Evolutionary conservation across 1,140 invertebrate genomes (phyloP).

Genomic region (Bactericera cockerelli): DNA sequence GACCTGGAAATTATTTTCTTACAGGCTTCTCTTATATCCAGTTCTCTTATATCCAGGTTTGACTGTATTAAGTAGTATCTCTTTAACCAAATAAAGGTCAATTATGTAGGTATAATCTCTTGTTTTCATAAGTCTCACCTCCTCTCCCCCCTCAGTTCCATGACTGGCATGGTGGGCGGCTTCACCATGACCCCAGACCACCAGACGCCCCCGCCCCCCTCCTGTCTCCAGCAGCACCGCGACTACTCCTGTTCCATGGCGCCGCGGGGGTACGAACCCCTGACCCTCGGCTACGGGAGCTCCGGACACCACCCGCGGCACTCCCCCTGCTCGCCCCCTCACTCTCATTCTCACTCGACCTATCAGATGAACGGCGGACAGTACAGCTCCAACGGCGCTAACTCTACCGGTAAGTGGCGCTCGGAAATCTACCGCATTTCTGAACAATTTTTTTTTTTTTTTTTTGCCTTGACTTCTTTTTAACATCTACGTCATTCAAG

Average conservation of each 20-base stretch:
- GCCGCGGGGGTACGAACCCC: constrained; percentile 42
- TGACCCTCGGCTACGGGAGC: constrained; percentile 34
- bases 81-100: no score
- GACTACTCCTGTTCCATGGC: constrained; percentile 46
- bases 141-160: constrained; percentile 44
- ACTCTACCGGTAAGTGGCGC: constrained; percentile 10
- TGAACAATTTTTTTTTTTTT: no score
- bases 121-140: no score
- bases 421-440: no score
- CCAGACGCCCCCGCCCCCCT: constrained; percentile 31
- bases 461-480: no score
- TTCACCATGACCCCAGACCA: constrained; percentile 31
- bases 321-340: neutral
- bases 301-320: constrained; percentile 17
- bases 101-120: no score
- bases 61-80: no score
- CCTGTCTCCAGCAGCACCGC: constrained; percentile 48
- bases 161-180: constrained; percentile 64
- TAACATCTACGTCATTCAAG: no score
- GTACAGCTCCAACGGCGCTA: constrained; percentile 17
- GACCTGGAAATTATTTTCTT: no score
- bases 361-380: constrained; percentile 17
- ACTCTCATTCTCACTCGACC: neutral
- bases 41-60: no score
- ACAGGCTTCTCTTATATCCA: no score